Conservation (phyloP, 2,113 vertebrate genomes). For the Glareola pratincola region DNA sequence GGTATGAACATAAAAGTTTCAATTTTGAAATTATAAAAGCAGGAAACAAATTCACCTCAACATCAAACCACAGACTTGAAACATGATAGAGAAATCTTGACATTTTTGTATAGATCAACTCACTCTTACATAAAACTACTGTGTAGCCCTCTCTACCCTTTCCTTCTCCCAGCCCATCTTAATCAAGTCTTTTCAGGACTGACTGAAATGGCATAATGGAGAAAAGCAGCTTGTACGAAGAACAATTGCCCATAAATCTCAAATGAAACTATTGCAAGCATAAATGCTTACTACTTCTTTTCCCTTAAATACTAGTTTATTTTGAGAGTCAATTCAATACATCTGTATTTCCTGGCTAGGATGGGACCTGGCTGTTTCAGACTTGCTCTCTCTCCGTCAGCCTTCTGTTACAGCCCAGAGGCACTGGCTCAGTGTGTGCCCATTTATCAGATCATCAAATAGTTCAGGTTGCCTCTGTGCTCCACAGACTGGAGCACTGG, state of each 20-base stretch:
- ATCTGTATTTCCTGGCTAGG: background rate
- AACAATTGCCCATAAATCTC: background rate
- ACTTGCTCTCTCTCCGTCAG: background rate
- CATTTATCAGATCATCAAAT: background rate
- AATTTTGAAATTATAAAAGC: background rate
- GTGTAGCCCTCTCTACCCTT: background rate
- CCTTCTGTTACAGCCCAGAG: background rate
- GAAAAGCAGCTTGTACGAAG: background rate
- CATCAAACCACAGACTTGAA: background rate
- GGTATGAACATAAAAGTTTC: background rate
- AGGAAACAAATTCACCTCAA: background rate
- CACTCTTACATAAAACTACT: background rate
- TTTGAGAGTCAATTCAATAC: background rate
- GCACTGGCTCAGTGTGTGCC: background rate
- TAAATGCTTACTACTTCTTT: background rate
- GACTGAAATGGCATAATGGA: background rate
- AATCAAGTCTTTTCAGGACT: background rate
- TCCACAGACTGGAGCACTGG: background rate
- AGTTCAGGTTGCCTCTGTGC: background rate
- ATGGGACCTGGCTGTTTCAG: background rate
- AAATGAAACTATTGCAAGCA: background rate
- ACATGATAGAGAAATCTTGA: background rate
- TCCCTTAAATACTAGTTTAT: background rate
- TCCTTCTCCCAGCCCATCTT: background rate
- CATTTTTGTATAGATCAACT: background rate